Evolutionary conservation across 2,113 vertebrate genomes (phyloP).

Genomic region (Atractosteus spatula): DNA sequence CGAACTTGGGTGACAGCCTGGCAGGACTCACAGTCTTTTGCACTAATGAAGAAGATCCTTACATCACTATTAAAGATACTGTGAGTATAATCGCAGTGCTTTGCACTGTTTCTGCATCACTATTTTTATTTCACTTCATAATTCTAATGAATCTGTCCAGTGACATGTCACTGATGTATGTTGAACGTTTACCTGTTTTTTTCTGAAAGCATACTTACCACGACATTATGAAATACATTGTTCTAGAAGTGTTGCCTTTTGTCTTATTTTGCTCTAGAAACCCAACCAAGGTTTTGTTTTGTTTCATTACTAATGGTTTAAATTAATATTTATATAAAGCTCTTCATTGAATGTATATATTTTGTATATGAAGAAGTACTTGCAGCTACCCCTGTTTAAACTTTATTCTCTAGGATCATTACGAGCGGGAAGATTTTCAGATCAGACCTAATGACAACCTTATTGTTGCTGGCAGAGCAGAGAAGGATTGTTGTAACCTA

Average conservation of each 20-base stretch:
- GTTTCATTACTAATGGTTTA: no score
- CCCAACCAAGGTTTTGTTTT: no score
- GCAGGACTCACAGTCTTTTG: slow-evolving; percentile 84
- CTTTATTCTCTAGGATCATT: slow-evolving; percentile 78
- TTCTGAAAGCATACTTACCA: no score
- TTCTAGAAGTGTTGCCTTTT: no score
- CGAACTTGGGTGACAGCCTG: slow-evolving; percentile 84
- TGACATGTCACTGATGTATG: no score
- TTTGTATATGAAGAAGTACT: no score
- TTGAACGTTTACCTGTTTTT: no score
- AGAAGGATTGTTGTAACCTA: slow-evolving; percentile 89
- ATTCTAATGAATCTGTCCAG: neutral
- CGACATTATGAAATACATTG: no score
- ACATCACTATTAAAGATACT: slow-evolving; percentile 90
- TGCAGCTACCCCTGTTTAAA: no score
- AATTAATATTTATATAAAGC: no score
- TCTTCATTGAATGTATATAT: no score
- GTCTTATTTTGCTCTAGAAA: no score
- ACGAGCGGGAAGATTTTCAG: slow-evolving; percentile 90
- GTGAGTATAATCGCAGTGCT: slow-evolving; percentile 59
- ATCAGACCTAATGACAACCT: slow-evolving; percentile 90
- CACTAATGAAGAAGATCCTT: slow-evolving; percentile 87
- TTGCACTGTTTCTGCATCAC: neutral
- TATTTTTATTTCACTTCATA: neutral
- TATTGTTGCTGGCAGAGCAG: slow-evolving; percentile 80